Evolutionary conservation across 2,888 invertebrate species (phyloP).

Genomic region (Epinotia nisella): DNA sequence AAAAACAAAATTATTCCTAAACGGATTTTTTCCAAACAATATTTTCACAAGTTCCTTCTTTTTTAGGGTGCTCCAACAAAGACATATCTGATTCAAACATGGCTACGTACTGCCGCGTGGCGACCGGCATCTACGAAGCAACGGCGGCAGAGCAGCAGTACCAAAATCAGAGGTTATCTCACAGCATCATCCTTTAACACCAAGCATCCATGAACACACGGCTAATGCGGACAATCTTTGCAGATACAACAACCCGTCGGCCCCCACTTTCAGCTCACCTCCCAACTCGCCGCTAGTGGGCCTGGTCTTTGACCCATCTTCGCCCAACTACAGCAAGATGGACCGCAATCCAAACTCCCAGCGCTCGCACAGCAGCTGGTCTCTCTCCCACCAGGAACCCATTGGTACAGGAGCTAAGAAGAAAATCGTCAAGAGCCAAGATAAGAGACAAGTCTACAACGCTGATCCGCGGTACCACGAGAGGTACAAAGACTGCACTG

Average conservation of each 20-base stretch:
- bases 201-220: conserved; percentile 30
- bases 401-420: conserved; percentile 81
- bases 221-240: conserved; percentile 53
- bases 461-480: conserved; percentile 73
- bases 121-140: conserved; percentile 74
- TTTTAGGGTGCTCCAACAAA: conserved; percentile 71
- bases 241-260: conserved; percentile 75
- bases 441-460: conserved; percentile 71
- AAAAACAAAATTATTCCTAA: too few relatives aligned
- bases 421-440: conserved; percentile 78
- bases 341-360: conserved; percentile 67
- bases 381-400: conserved; percentile 73
- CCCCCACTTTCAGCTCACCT: conserved; percentile 78
- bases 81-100: conserved; percentile 72
- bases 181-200: background rate
- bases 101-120: conserved; percentile 73
- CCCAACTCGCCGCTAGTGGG: conserved; percentile 79
- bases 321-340: conserved; percentile 70
- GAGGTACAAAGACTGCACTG: conserved; percentile 71
- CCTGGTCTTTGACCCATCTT: conserved; percentile 76
- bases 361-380: conserved; percentile 74
- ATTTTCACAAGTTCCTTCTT: background rate
- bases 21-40: background rate
- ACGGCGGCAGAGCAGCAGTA: conserved; percentile 70
- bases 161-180: conserved; percentile 67